Evolutionary conservation across 2,113 vertebrate genomes (phyloP), one percentile per base, ranked within the genome.

Genomic region (Varanus salvator): DNA sequence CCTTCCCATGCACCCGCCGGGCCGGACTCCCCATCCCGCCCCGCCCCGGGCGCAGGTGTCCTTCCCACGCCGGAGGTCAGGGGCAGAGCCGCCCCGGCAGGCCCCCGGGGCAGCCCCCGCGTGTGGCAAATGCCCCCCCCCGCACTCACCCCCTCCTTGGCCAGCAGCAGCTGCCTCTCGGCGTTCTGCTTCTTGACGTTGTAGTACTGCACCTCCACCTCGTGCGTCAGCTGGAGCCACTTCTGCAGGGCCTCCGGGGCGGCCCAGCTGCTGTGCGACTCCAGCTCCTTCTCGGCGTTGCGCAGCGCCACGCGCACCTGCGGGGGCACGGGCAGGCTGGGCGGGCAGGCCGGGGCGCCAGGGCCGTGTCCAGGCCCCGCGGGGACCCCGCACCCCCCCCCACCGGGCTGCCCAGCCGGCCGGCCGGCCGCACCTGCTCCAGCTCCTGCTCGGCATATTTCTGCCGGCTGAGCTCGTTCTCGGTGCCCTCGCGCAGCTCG

Each of bases 141-240:
- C 66, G 27, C 23, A 76, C 98, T 97, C 92, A 99, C 99, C 98
- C 99, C 99, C 87, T 99, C 99, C 95, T 99, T 99, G 95, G 99
- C 99, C 95, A 99, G 94, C 88, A 98, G 97, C 86, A 99, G 98
- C 96, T 99, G 99, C 87, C 97, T 98, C 96, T 99, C 99, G 0
- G 99, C 99, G 0, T 98, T 99, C 92, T 99, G 99, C 81, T 99
- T 99, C 97, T 99, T 99, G 97, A 99, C 97, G 96, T 99, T 99
- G 97, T 99, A 99, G 97, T 99, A 99, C 95, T 98, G 98, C 54
- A 99, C 98, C 96, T 99, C 99, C 95, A 99, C 98, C 96, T 99
- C 99, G 3, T 99, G 98, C 3, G 99, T 99, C 94, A 99, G 98
- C 98, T 99, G 99, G 92, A 99, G 97, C 99, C 99, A 99, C 95